phyloP scores from a whole-genome alignment of 2,113 vertebrate species.

The Panthera tigris region DNA sequence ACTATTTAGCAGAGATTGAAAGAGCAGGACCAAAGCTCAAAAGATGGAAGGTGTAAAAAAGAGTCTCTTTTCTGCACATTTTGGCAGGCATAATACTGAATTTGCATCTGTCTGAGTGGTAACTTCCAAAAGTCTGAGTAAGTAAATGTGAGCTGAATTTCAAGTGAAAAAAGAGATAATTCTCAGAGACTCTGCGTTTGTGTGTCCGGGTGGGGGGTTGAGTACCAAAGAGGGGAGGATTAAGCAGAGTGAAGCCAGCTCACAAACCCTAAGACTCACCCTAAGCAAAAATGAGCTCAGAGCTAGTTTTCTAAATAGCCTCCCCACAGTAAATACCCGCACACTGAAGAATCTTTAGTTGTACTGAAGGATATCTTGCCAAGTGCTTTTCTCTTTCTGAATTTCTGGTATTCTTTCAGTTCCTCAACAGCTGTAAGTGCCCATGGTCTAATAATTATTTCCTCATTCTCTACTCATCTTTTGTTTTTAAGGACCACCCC shows the following conservation, averaged over 20 bases:
- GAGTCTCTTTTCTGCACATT: conserved; percentile 48
- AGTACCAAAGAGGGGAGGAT: background rate
- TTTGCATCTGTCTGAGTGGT: conserved; percentile 56
- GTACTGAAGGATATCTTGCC: background rate
- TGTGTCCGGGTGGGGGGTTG: background rate
- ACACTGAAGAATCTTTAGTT: background rate
- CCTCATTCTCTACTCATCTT: conserved; percentile 21
- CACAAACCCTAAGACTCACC: background rate
- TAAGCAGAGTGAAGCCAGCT: background rate
- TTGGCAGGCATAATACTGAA: conserved; percentile 15
- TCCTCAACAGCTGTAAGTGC: background rate
- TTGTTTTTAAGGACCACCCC: background rate
- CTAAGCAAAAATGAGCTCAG: background rate
- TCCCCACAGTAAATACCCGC: background rate
- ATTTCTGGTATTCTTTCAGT: conserved; percentile 8
- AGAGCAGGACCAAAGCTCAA: conserved; percentile 20
- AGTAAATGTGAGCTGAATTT: conserved; percentile 60
- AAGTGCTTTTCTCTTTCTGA: conserved; percentile 5
- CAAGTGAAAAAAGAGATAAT: conserved; percentile 34
- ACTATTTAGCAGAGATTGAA: conserved; percentile 47
- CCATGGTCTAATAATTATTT: background rate
- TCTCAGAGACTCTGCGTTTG: background rate
- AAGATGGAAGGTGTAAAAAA: conserved; percentile 47
- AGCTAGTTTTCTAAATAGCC: conserved; percentile 12
- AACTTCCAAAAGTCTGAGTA: conserved; percentile 46